Evolutionary conservation across 2,888 invertebrate genomes (phyloP).

Genomic region (Dasypogon diadema): DNA sequence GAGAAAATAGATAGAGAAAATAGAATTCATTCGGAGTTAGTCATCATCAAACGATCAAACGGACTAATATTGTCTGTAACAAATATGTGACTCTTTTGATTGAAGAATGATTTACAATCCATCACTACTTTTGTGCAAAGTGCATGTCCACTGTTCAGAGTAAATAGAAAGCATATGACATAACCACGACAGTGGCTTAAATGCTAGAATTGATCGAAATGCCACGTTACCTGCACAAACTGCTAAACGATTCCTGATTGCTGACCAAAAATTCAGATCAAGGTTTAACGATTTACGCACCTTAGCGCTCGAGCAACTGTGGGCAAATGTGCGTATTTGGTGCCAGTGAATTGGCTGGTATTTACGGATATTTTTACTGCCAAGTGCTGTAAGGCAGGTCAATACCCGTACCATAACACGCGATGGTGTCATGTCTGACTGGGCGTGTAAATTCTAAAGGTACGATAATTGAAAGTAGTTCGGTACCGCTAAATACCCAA

Average conservation of each 20-base stretch:
- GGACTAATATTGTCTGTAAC: no score
- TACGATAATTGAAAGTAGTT: constrained; percentile 39
- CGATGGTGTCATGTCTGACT: not conserved
- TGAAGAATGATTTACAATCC: not conserved
- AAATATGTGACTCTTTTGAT: no score
- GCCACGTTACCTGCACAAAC: not conserved
- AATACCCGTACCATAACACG: constrained; percentile 8
- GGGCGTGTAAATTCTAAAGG: constrained; percentile 35
- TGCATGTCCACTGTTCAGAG: not conserved
- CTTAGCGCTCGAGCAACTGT: not conserved
- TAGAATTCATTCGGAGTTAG: no score
- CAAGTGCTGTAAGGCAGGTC: not conserved
- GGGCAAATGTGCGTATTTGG: constrained; percentile 34
- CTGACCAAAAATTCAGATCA: constrained; percentile 31
- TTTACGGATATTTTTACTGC: not conserved
- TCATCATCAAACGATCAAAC: no score
- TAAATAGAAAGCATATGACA: not conserved
- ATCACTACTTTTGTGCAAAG: not conserved
- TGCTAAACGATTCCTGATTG: constrained; percentile 23
- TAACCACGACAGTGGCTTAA: not conserved
- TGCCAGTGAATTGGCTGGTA: constrained; percentile 7
- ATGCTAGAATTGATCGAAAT: constrained; percentile 1
- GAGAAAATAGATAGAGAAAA: no score
- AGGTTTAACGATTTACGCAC: constrained; percentile 39
- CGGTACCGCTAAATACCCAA: constrained; percentile 10